phyloP scores from a whole-genome alignment of 2,113 vertebrate species.

The Miniopterus natalensis region DNA sequence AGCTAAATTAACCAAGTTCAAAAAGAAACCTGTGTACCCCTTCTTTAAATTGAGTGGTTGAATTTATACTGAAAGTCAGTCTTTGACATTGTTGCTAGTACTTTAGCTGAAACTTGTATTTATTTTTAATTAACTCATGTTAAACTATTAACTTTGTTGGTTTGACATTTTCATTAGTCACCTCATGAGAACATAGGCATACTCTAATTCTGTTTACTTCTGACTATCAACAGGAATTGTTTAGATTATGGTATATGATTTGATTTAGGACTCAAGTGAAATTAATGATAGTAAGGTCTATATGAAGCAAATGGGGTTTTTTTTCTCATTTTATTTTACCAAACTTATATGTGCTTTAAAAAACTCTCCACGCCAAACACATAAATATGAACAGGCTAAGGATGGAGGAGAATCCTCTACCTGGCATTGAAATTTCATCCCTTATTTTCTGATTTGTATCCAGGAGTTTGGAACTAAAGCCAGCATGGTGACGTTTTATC shows the following conservation, averaged over 20 bases:
- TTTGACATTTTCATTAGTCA: slow-evolving; percentile 46
- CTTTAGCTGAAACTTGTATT: slow-evolving; percentile 31
- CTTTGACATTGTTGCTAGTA: slow-evolving; percentile 8
- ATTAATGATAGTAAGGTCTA: not conserved
- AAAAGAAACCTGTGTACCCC: not conserved
- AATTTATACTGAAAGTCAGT: slow-evolving; percentile 34
- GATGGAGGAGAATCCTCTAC: slow-evolving; percentile 37
- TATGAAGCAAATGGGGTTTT: not conserved
- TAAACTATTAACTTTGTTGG: slow-evolving; percentile 46
- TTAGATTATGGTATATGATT: slow-evolving; percentile 49
- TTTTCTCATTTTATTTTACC: slow-evolving; percentile 39
- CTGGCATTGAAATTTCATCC: slow-evolving; percentile 51
- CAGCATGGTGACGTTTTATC: slow-evolving; percentile 75
- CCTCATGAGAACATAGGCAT: slow-evolving; percentile 8
- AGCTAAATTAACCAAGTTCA: slow-evolving; percentile 28
- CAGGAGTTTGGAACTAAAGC: slow-evolving; percentile 53
- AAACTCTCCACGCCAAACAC: not conserved
- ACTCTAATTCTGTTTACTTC: slow-evolving; percentile 5
- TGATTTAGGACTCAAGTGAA: slow-evolving; percentile 53
- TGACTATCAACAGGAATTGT: not conserved
- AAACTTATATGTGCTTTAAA: slow-evolving; percentile 48
- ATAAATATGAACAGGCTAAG: not conserved
- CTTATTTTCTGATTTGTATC: not conserved
- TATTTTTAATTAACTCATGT: slow-evolving; percentile 60
- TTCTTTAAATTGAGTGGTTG: slow-evolving; percentile 31